Evolutionary conservation across 64 coral and sea anemone species (phyloP), one percentile per base, ranked within the genome.

Genomic region (Orbicella faveolata): DNA sequence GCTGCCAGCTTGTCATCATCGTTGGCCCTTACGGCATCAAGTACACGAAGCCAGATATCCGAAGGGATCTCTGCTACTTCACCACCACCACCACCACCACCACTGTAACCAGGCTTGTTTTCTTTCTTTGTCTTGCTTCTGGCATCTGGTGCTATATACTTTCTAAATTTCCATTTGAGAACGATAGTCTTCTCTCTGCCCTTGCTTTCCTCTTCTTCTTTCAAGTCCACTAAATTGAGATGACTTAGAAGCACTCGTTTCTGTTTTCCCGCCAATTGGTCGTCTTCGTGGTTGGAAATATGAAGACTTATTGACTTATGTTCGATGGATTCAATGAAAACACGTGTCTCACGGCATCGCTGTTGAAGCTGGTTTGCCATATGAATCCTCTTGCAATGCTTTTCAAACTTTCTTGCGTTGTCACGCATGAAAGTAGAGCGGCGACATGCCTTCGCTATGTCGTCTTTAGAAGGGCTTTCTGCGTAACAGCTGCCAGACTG

Each of bases 381-480:
- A 55, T 67, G 73, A 34, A 95, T 78, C 26, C 84, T 91, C 61
- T 95, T 94, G 30, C 87, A 92, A 41, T 90, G 83, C 79, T 90
- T 98, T 0, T 89, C 88, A 77, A 99, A 99, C 65, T 90, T 95
- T 13, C 67, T 63, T 21, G 77, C 23, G 73, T 95, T 94, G 51
- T 84, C 82, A 23, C 54, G 70, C 65, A 99, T 64, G 25, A 88
- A 96, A 9, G 91, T 95, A 19, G 75, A 85, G 10, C 94, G 92
- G 33, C 88, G 87, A 68, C 97, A 99, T 66, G 96, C 52, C 30
- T 68, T 90, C 16, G 78, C 41, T 6, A 95, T 81, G 19, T 94
- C 96, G 13, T 94, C 83, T 74, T 83, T 70, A 1, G 48, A 78
- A 15, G 39, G 21, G 12, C 4, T 63, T 26, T 36, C 25, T 17